phyloP scores from a whole-genome alignment of 2,113 vertebrate species.

The Rhabdornis inornatus region DNA sequence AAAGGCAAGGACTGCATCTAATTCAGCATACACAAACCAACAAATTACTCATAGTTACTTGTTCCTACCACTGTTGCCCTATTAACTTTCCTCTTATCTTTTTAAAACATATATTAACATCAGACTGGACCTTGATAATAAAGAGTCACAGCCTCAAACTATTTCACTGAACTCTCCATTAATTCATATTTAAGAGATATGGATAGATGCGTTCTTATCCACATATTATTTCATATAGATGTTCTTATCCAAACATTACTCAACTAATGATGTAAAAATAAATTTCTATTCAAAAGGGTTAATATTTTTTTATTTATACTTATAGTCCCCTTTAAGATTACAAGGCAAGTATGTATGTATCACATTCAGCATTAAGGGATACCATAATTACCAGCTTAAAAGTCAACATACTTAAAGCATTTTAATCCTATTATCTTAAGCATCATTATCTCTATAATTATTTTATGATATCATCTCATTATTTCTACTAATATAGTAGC shows the following conservation, averaged over 20 bases:
- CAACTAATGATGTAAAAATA: neutral
- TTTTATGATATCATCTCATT: neutral
- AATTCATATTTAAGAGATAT: neutral
- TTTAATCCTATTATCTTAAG: neutral
- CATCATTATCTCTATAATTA: neutral
- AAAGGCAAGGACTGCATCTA: neutral
- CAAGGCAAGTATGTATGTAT: neutral
- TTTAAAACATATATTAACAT: neutral
- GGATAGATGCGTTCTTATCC: neutral
- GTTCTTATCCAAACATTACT: neutral
- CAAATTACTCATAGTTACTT: neutral
- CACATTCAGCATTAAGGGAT: neutral
- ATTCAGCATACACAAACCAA: neutral
- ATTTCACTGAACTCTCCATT: neutral
- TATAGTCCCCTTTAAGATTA: neutral
- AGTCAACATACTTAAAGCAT: neutral
- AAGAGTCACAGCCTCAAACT: neutral
- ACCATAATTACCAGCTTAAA: neutral
- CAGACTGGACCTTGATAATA: neutral
- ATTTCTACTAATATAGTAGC: neutral
- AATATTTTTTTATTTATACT: neutral
- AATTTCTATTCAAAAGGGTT: neutral
- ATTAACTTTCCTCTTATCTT: neutral
- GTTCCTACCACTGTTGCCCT: neutral
- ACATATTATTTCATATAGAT: neutral